Conservation (phyloP, 1,140 invertebrate species). For the Vanessa tameamea region DNA sequence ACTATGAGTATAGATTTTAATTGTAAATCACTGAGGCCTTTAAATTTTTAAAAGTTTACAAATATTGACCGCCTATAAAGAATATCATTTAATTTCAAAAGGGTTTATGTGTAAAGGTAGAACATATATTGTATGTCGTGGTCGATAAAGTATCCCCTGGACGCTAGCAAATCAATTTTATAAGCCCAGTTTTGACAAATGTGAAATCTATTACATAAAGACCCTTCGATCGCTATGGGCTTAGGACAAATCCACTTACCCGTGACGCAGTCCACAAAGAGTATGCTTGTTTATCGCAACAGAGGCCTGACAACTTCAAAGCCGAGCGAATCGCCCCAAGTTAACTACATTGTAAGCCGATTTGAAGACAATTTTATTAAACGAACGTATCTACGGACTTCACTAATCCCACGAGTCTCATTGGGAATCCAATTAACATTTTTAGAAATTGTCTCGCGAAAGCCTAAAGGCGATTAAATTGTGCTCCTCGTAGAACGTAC, state of each 20-base stretch:
- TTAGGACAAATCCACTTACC: conserved; percentile 45
- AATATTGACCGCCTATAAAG: too few species aligned
- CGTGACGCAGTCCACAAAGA: conserved; percentile 13
- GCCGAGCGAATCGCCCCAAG: conserved; percentile 26
- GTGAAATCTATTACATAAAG: conserved; percentile 43
- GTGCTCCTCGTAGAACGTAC: neutral
- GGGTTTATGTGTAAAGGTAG: too few species aligned
- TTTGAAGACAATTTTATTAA: conserved; percentile 37
- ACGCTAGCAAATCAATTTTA: conserved; percentile 33
- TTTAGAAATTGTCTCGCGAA: neutral
- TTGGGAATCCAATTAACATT: conserved; percentile 27
- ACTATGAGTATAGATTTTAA: too few species aligned
- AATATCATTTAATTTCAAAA: too few species aligned
- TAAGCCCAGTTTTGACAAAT: conserved; percentile 49
- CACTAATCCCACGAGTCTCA: conserved; percentile 18
- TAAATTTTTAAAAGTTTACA: too few species aligned
- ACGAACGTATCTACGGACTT: conserved; percentile 2
- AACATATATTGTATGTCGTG: neutral
- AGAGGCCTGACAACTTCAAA: conserved; percentile 37
- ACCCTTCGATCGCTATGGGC: conserved; percentile 24
- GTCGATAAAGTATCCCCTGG: neutral
- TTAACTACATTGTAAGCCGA: conserved; percentile 37
- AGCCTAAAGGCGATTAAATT: neutral
- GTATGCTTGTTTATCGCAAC: conserved; percentile 30
- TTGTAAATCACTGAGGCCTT: too few species aligned